A percentile compares a stretch with the other conserved stretches of the same genome.
Evolutionary conservation across 1,140 invertebrate species (phyloP).

Genomic region (Cotesia typhae): DNA sequence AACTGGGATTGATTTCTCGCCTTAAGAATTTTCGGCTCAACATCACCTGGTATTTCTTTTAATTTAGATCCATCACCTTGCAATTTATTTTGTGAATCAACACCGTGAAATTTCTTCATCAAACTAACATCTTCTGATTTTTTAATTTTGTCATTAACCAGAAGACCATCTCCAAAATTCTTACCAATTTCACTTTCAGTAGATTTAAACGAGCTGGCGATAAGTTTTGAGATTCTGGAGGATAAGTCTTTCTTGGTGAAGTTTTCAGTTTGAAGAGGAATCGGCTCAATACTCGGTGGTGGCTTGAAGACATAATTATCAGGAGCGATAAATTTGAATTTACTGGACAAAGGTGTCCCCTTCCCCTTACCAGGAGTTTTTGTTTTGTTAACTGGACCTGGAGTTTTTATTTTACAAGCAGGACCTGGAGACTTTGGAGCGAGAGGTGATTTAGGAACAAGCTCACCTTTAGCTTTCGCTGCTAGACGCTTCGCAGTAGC

Average conservation of each 20-base stretch:
- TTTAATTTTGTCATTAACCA: too few species aligned
- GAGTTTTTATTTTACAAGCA: background rate
- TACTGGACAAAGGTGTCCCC: background rate
- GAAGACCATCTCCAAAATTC: too few species aligned
- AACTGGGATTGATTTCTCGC: too few species aligned
- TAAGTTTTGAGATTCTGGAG: constrained; percentile 41
- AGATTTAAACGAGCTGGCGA: background rate
- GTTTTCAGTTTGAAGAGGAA: constrained; percentile 16
- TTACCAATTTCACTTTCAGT: background rate
- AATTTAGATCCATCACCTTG: too few species aligned
- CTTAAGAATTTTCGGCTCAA: too few species aligned
- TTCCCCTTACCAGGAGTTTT: background rate
- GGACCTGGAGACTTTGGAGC: constrained; percentile 11
- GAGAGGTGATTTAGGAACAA: constrained; percentile 7
- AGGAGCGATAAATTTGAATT: background rate
- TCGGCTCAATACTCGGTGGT: constrained; percentile 36
- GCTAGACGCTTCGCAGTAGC: constrained; percentile 55
- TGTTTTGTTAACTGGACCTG: background rate
- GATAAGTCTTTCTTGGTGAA: constrained; percentile 15
- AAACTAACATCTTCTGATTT: too few species aligned
- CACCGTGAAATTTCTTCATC: too few species aligned
- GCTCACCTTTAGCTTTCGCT: constrained; percentile 40
- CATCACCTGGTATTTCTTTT: too few species aligned
- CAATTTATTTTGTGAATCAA: too few species aligned
- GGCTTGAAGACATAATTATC: constrained; percentile 43